Evolutionary conservation across 2,888 invertebrate genomes (phyloP), one percentile per base, ranked within the genome.

Genomic region (Phortica magna): DNA sequence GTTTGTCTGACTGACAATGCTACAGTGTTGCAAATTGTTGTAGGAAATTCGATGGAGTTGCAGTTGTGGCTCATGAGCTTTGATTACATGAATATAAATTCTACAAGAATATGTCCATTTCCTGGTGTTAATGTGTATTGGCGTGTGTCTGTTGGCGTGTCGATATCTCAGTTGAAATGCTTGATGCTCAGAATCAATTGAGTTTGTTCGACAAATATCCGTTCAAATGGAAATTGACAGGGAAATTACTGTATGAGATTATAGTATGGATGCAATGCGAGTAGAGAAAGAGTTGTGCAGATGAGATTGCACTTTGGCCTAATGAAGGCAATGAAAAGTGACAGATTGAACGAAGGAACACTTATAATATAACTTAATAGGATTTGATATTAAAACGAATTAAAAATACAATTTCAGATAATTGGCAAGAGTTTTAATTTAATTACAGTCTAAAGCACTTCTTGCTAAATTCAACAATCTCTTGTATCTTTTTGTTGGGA

Each of bases 161-260:
- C 9, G 22, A 22, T 39, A 39, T n/a, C 4, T 39, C 39, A 53
- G 14, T 31, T 71, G 70, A 53, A 53, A 22, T 67, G 70, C 55
- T 71, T 77, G 77, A 77, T 78, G 82, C 76, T 80, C 75, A 81
- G 84, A 86, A 85, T 85, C 85, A 85, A 85, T 85, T 83, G 83
- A 83, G 86, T 85, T 85, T 81, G 83, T 77, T 83, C 81, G 83
- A 81, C 86, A 85, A 83, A 85, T 83, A 85, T 84, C 83, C 86
- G 83, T 75, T 81, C 78, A 79, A 82, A 81, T 83, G 83, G 78
- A 81, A 84, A 80, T 80, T 81, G 84, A 81, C 84, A 79, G 78
- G 80, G 77, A 80, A 78, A 81, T 81, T 78, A 79, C 79, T 80
- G 79, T 76, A 70, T 43, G 65, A 41, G 74, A 71, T 74, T 70